Conservation (phyloP, 2,888 invertebrate species). For the Euclidia mi region DNA sequence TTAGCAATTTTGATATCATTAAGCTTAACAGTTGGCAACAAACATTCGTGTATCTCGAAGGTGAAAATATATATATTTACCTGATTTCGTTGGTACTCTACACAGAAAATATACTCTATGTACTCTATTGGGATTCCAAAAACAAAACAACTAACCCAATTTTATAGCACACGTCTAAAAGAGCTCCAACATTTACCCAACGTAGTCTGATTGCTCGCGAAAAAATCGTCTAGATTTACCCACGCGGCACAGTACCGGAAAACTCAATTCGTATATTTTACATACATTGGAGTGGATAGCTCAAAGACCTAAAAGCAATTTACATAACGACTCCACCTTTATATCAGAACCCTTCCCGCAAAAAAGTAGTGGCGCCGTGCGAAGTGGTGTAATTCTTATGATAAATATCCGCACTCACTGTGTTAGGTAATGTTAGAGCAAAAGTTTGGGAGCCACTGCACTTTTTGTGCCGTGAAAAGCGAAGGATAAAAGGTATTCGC, state of each 20-base stretch:
- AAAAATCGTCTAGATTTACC: slow-evolving; percentile 38
- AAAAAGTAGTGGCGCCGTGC: slow-evolving; percentile 50
- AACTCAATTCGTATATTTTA: slow-evolving; percentile 48
- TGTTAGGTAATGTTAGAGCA: slow-evolving; percentile 22
- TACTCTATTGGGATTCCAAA: too few relatives aligned
- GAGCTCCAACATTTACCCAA: slow-evolving; percentile 6
- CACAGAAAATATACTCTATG: too few relatives aligned
- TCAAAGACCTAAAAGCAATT: slow-evolving; percentile 58
- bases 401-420: slow-evolving; percentile 52
- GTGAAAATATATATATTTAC: too few relatives aligned
- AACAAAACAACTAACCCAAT: too few relatives aligned
- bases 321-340: slow-evolving; percentile 58
- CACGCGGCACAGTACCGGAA: slow-evolving; percentile 31
- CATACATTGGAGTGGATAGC: slow-evolving; percentile 30
- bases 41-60: too few relatives aligned
- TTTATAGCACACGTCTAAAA: background rate
- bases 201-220: slow-evolving; percentile 4
- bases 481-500: slow-evolving; percentile 28
- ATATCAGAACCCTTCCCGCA: slow-evolving; percentile 42
- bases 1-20: too few relatives aligned
- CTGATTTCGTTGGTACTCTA: too few relatives aligned
- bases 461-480: slow-evolving; percentile 26
- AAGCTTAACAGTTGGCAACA: too few relatives aligned
- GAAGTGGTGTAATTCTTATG: slow-evolving; percentile 63
- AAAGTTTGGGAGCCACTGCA: slow-evolving; percentile 31